These are phyloP conservation scores for Axis porcinus DNA, from an alignment of 2,113 vertebrate species.

Conservation along the genomic window DNA sequence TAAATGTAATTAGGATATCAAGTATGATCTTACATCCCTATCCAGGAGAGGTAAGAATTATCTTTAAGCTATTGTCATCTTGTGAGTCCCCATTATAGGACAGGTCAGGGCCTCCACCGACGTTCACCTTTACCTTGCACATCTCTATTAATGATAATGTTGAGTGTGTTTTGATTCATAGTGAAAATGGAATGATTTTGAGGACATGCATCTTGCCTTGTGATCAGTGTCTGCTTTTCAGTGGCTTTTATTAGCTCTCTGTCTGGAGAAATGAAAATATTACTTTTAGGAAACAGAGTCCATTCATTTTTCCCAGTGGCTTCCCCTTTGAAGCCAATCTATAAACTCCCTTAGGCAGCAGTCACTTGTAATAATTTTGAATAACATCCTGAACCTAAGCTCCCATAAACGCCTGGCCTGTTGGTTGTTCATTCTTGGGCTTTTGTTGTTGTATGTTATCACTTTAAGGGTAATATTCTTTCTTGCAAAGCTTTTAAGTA, in stretches of 20 bases:
- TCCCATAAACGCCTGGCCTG: constrained; percentile 57
- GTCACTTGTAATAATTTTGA: constrained; percentile 75
- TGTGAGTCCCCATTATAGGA: not conserved
- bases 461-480: constrained; percentile 74
- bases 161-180: constrained; percentile 49
- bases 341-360: constrained; percentile 72
- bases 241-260: constrained; percentile 20
- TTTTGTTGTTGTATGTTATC: constrained; percentile 75
- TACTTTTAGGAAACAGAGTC: constrained; percentile 45
- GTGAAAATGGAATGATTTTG: constrained; percentile 36
- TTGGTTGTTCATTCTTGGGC: constrained; percentile 77
- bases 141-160: constrained; percentile 29
- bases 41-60: not conserved
- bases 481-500: constrained; percentile 80
- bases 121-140: not conserved
- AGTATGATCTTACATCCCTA: not conserved
- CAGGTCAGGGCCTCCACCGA: not conserved
- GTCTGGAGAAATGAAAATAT: constrained; percentile 45
- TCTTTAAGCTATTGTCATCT: not conserved
- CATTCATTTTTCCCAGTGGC: constrained; percentile 61
- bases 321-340: constrained; percentile 67
- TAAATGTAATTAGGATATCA: not conserved
- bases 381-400: constrained; percentile 72
- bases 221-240: not conserved
- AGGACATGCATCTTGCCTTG: constrained; percentile 7